phyloP scores from a whole-genome alignment of 2,888 invertebrate genomes.

The Cremastobaeus sp. region DNA sequence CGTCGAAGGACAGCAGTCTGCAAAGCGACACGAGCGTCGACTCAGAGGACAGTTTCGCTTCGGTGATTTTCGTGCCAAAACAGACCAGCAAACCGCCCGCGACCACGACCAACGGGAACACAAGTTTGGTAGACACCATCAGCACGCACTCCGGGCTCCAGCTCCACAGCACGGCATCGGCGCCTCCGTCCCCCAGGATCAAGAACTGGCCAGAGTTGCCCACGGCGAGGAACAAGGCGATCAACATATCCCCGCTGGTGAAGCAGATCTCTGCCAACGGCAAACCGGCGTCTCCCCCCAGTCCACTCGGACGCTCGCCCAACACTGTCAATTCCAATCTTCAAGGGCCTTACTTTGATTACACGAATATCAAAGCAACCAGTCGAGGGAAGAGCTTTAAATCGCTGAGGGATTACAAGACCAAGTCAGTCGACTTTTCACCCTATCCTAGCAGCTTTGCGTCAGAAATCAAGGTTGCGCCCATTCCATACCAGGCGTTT shows the following conservation, averaged over 20 bases:
- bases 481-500: too few species aligned
- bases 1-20: conserved; percentile 92
- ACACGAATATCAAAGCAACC: conserved; percentile 52
- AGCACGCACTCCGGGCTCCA: conserved; percentile 77
- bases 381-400: too few species aligned
- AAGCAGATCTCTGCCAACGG: conserved; percentile 82
- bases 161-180: conserved; percentile 83
- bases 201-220: conserved; percentile 85
- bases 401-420: too few species aligned
- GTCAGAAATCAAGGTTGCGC: too few species aligned
- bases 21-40: conserved; percentile 97
- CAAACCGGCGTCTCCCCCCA: conserved; percentile 79
- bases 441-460: too few species aligned
- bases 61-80: conserved; percentile 94
- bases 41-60: conserved; percentile 95
- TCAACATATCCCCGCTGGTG: conserved; percentile 80
- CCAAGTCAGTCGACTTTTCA: too few species aligned
- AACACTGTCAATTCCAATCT: conserved; percentile 65
- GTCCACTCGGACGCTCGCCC: conserved; percentile 73
- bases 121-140: conserved; percentile 65
- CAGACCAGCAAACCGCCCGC: conserved; percentile 79
- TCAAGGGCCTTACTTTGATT: conserved; percentile 64
- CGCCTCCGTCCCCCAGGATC: conserved; percentile 87
- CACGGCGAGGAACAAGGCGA: conserved; percentile 84
- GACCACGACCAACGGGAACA: conserved; percentile 72